Conservation (phyloP, 2,797 vertebrate genomes). For the Pantherophis vulpinus region DNA sequence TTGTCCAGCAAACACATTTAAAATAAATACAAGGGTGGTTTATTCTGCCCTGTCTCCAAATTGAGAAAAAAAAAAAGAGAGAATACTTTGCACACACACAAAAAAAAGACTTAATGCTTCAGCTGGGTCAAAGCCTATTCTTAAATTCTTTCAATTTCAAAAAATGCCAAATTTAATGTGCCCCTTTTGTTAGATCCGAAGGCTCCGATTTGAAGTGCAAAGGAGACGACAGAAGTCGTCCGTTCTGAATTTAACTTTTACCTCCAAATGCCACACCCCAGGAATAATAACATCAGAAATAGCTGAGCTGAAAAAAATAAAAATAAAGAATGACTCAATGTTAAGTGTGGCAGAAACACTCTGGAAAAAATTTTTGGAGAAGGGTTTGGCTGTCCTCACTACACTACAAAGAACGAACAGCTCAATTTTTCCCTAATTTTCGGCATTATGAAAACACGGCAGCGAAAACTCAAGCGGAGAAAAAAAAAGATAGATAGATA, state of each 20-base stretch:
- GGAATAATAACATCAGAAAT: background rate
- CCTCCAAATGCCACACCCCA: background rate
- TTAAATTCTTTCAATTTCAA: background rate
- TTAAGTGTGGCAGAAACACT: background rate
- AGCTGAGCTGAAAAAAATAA: too few relatives aligned
- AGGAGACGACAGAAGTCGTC: background rate
- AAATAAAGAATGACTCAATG: background rate
- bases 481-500: too few relatives aligned
- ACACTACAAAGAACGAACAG: background rate
- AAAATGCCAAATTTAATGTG: background rate
- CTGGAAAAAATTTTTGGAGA: background rate
- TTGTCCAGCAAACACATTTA: background rate
- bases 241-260: background rate
- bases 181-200: background rate
- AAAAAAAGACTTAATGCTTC: background rate
- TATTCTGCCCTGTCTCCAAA: background rate
- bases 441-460: slow-evolving; percentile 37
- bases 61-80: background rate
- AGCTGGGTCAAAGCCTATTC: background rate
- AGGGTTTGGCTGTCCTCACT: background rate
- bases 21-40: background rate
- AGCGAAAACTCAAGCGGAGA: slow-evolving; percentile 33
- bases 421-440: slow-evolving; percentile 13
- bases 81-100: background rate
- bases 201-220: background rate